Evolutionary conservation across 2,888 invertebrate species (phyloP).

Genomic region (Ormyrus pomaceus): DNA sequence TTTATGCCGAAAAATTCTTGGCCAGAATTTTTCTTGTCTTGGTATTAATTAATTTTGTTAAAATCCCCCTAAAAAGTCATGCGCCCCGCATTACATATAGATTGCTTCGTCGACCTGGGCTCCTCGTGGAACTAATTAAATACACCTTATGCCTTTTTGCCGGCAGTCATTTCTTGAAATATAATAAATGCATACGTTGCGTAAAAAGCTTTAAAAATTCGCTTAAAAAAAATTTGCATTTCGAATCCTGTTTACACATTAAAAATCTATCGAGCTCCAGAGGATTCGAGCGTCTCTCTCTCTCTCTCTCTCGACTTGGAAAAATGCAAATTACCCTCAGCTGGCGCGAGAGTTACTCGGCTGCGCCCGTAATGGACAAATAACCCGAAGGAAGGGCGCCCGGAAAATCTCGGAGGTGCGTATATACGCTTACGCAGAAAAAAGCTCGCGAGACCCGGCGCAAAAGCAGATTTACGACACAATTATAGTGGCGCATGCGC

Average conservation of each 20-base stretch:
- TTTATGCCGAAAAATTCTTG: constrained; percentile 31
- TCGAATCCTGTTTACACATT: too few species aligned
- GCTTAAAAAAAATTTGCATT: too few species aligned
- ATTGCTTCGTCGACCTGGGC: neutral
- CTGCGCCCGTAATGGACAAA: constrained; percentile 10
- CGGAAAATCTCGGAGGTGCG: constrained; percentile 32
- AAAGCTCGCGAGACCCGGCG: neutral
- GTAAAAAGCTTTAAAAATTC: too few species aligned
- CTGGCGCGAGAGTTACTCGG: neutral
- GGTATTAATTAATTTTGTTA: constrained; percentile 53
- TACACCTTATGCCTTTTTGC: constrained; percentile 30
- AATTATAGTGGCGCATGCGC: constrained; percentile 44
- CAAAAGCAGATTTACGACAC: constrained; percentile 46
- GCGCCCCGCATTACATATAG: neutral
- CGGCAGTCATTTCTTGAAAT: constrained; percentile 4
- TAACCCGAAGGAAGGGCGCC: neutral
- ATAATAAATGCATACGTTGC: neutral
- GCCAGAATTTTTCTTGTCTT: constrained; percentile 21
- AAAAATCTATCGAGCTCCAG: too few species aligned
- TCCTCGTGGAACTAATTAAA: constrained; percentile 31
- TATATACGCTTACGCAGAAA: neutral
- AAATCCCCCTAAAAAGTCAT: constrained; percentile 43
- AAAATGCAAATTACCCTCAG: too few species aligned
- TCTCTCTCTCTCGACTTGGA: too few species aligned
- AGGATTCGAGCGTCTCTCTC: too few species aligned